Conservation (phyloP, 2,113 vertebrate species). For the Channa maculata region DNA sequence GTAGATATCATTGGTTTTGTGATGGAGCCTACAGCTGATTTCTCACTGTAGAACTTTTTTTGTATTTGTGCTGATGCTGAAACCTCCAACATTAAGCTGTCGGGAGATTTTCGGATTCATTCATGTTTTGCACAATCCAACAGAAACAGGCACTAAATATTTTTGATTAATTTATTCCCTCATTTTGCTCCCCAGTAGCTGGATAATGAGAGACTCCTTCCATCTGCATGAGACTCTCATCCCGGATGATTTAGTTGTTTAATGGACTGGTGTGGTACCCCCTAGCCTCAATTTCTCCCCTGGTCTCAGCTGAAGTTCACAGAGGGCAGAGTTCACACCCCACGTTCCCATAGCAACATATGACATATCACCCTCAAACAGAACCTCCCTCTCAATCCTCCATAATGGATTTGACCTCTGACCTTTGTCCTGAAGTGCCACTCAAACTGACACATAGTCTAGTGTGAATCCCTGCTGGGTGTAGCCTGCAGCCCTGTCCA, state of each 20-base stretch:
- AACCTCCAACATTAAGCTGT: not conserved
- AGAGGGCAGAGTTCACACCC: slow-evolving; percentile 75
- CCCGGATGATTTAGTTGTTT: slow-evolving; percentile 62
- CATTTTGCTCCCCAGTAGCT: slow-evolving; percentile 13
- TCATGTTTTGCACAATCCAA: not conserved
- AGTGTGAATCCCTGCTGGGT: slow-evolving; percentile 62
- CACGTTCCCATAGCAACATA: slow-evolving; percentile 81
- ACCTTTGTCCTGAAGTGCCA: slow-evolving; percentile 67
- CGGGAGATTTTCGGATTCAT: not conserved
- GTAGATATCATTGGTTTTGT: too few relatives aligned
- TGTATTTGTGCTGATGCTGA: not conserved
- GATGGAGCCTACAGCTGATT: too few relatives aligned
- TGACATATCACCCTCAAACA: slow-evolving; percentile 70
- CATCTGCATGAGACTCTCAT: slow-evolving; percentile 19
- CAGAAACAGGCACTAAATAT: not conserved
- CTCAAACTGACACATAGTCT: slow-evolving; percentile 67
- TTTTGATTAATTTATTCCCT: not conserved
- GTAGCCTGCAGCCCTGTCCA: slow-evolving; percentile 56
- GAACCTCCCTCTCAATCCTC: slow-evolving; percentile 77
- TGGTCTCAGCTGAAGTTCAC: slow-evolving; percentile 72
- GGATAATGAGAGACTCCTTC: slow-evolving; percentile 47
- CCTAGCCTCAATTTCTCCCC: slow-evolving; percentile 56
- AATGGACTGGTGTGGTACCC: slow-evolving; percentile 57
- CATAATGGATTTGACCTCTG: slow-evolving; percentile 84
- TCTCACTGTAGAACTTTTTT: too few relatives aligned